Evolutionary conservation across 1,140 invertebrate species (phyloP).

Genomic region (Dysdera silvatica): DNA sequence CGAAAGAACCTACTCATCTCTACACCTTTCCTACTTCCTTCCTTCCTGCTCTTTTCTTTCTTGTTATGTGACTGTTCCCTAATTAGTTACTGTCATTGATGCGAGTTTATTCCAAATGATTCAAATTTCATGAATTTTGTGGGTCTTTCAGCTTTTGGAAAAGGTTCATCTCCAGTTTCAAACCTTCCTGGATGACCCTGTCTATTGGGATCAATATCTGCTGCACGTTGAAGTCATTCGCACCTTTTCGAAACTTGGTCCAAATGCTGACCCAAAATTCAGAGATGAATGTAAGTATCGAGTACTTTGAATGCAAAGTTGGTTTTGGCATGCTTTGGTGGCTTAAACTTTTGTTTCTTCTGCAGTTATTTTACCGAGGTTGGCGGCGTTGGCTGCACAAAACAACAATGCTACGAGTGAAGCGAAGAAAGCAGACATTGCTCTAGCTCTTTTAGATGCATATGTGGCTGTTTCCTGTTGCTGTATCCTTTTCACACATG

Average conservation of each 20-base stretch:
- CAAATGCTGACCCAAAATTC: slow-evolving; percentile 46
- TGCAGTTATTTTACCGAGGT: slow-evolving; percentile 56
- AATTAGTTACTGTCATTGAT: too few species aligned
- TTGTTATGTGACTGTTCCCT: too few species aligned
- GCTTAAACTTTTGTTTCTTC: slow-evolving; percentile 22
- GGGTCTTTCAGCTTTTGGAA: slow-evolving; percentile 52
- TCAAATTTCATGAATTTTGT: background rate
- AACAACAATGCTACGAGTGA: slow-evolving; percentile 50
- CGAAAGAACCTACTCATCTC: too few species aligned
- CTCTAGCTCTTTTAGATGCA: slow-evolving; percentile 55
- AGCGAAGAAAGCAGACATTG: slow-evolving; percentile 52
- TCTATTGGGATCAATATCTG: slow-evolving; percentile 45
- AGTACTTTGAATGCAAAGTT: too few species aligned
- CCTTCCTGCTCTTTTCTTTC: background rate
- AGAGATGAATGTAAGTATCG: slow-evolving; percentile 48
- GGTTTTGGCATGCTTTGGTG: background rate
- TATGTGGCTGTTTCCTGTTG: slow-evolving; percentile 60
- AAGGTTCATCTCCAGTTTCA: slow-evolving; percentile 64
- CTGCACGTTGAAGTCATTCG: slow-evolving; percentile 45
- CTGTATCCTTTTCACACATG: slow-evolving; percentile 46
- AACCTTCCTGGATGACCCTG: slow-evolving; percentile 53
- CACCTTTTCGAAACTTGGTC: slow-evolving; percentile 45
- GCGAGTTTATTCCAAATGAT: too few species aligned
- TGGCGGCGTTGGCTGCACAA: slow-evolving; percentile 52
- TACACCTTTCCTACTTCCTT: background rate